Evolutionary conservation across 1,140 invertebrate species (phyloP), one percentile per base, ranked within the genome.

Genomic region (Tigriopus japonicus): DNA sequence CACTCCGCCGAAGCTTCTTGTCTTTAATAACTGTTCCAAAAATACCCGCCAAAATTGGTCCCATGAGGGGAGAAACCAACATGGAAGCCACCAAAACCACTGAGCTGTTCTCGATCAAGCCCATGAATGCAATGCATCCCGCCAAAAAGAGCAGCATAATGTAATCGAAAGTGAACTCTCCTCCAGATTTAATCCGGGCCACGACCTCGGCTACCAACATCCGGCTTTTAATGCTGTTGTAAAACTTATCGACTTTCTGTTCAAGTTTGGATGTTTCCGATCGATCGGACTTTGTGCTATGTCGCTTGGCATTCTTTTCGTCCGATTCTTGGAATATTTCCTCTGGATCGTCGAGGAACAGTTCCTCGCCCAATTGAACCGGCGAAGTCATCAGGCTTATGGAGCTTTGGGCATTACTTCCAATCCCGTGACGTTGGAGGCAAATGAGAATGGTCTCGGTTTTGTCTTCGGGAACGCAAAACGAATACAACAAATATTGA

Each of bases 11-110:
- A 1, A 86, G 69, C 2, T 74, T 70, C 63, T 74, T 73, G 68
- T 90, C 85, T 13, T 83, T 76, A 67, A 90, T 85, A 54, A 86
- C 82, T 21, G 79, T 78, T 3, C 86, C 86, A 69, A 89, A 89
- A 28, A 85, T 86, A 42, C 84, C 77, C 10, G 84, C 86, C 79
- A 88, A 84, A 10, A 88, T 85, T 0, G 86, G 86, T 42, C 85
- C 85, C 86, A 89, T 90, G 2, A 89, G 73, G 0, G 86, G 86
- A 1, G 86, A 88, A 1, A 89, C 83, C 62, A 90, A 72, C 86
- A 90, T 90, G 51, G 84, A 85, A 15, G 86, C 86, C 23, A 87
- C 84, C 56, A 89, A 79, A 67, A 86, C 81, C 1, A 86, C 83
- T 1, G 84, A 80, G 65, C 80, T 86, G 68, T 86, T 82, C 69